These are phyloP conservation scores for Antechinus stuartii DNA, from an alignment of 2,113 vertebrate genomes.

Conservation along the genomic window DNA sequence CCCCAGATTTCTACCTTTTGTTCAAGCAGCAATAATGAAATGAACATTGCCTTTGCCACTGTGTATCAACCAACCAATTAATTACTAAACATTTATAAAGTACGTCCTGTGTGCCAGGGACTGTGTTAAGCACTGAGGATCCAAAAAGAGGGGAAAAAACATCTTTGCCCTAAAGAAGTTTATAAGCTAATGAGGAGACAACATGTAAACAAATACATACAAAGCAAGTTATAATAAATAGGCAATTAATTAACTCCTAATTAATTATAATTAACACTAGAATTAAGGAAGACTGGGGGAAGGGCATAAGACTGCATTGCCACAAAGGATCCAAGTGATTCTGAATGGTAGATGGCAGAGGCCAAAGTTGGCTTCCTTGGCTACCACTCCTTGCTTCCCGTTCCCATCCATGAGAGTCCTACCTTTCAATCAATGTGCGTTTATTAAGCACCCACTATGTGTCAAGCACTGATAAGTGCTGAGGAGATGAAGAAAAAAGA, in stretches of 20 bases:
- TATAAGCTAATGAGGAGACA: not conserved
- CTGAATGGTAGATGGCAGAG: not conserved
- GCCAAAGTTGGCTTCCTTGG: not conserved
- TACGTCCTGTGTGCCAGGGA: not conserved
- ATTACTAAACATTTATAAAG: not conserved
- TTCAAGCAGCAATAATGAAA: not conserved
- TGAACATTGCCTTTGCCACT: not conserved
- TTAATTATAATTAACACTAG: not conserved
- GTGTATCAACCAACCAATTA: not conserved
- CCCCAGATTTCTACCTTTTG: not conserved
- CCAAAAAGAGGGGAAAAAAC: not conserved
- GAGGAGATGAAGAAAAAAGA: not conserved
- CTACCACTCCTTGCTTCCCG: not conserved
- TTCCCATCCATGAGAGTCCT: not conserved
- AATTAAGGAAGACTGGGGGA: not conserved
- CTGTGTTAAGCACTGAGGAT: not conserved
- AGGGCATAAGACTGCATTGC: not conserved
- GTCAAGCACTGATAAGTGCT: not conserved
- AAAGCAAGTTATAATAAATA: not conserved
- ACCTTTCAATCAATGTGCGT: not conserved
- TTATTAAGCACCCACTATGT: not conserved
- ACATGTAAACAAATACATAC: not conserved
- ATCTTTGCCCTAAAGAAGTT: not conserved
- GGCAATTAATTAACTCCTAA: not conserved
- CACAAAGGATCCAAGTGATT: not conserved